These are phyloP conservation scores for Kobus ellipsiprymnus DNA, from an alignment of 2,113 vertebrate species.

Conservation along the genomic window DNA sequence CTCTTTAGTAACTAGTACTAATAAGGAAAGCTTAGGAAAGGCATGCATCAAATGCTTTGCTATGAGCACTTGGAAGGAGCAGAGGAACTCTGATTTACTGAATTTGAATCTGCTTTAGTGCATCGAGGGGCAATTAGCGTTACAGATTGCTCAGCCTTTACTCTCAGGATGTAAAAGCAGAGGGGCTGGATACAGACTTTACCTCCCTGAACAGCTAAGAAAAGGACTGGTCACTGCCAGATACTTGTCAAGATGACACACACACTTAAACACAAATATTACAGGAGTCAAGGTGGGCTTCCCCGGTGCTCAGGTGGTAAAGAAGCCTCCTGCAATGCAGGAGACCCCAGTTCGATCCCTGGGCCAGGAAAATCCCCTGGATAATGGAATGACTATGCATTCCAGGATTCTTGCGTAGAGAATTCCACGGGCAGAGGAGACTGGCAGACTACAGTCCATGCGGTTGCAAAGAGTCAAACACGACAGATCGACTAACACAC, in stretches of 20 bases:
- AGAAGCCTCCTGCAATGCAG: not conserved
- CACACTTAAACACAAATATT: not conserved
- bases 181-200: not conserved
- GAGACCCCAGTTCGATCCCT: not conserved
- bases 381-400: not conserved
- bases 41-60: not conserved
- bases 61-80: not conserved
- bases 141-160: not conserved
- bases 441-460: not conserved
- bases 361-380: not conserved
- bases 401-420: not conserved
- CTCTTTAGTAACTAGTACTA: slow-evolving; percentile 20
- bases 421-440: not conserved
- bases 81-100: slow-evolving; percentile 52
- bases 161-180: not conserved
- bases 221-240: not conserved
- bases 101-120: slow-evolving; percentile 34
- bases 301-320: not conserved
- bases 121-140: slow-evolving; percentile 38
- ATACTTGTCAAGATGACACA: not conserved
- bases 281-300: not conserved
- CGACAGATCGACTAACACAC: not conserved
- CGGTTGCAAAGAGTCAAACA: not conserved
- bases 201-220: not conserved
- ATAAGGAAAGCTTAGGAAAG: slow-evolving; percentile 27